Evolutionary conservation across 2,888 invertebrate species (phyloP), one percentile per base, ranked within the genome.

Genomic region (Icerya purchasi): DNA sequence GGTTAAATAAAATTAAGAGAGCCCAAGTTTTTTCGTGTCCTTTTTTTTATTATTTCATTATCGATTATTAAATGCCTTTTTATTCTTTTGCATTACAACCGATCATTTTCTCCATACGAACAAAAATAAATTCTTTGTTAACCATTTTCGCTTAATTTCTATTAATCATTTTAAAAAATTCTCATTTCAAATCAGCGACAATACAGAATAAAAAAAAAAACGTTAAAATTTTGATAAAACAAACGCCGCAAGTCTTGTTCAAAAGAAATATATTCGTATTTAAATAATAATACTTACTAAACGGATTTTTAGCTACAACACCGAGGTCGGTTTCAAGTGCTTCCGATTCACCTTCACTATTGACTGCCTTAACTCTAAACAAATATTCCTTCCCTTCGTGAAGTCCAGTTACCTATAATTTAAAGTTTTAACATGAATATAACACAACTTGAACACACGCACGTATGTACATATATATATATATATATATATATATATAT

Each of bases 311-410:
- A 21, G 97, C 97, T 1, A 87, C 82, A 0, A 84, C 88, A n/a
- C 92, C 84, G 24, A 81, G 77, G 24, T 90, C 87, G 0, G 93
- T 92, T 59, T 89, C 87, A 61, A 96, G 73, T n/a, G 97, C 96
- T 67, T 97, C 97, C 1, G 94, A 94, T 72, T 91, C 91, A 21
- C 98, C 98, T 72, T 96, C 92, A 22, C 86, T 81, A 69, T 97
- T 97, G 49, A 94, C 86, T 19, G 98, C 98, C 70, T 91, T 91
- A 0, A 99, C 96, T 62, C 98, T 79, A 81, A 99, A 99, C 74
- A 90, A 80, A 72, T 99, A 99, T 69, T 94, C 90, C 72, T 96
- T 93, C 66, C 97, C 97, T 75, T 97, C 96, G 65, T 89, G 89
- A 22, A 98, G 77, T 1, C 96, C 96, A 1, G 83, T 80, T 21